A percentile compares a stretch with the other conserved stretches of the same genome.
Conservation (phyloP, 2,113 vertebrate genomes). For the Myotis lucifugus region DNA sequence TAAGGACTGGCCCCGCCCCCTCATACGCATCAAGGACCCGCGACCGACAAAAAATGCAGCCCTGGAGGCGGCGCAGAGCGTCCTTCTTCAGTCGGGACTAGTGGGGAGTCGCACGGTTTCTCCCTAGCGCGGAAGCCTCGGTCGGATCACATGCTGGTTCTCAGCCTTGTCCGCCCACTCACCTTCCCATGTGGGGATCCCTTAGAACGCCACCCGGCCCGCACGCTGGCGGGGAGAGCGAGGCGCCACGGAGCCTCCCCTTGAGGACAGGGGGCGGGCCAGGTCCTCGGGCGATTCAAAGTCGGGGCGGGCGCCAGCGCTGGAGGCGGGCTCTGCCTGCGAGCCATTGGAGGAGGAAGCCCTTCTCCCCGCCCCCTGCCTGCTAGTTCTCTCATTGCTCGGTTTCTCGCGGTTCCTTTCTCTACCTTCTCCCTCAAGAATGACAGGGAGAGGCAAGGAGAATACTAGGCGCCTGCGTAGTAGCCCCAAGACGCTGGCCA, state of each 20-base stretch:
- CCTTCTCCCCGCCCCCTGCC: too few species aligned
- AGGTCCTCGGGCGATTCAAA: background rate
- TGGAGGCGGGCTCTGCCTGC: slow-evolving; percentile 38
- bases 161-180: slow-evolving; percentile 3
- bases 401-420: background rate
- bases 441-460: background rate
- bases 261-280: slow-evolving; percentile 75
- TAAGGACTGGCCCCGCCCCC: background rate
- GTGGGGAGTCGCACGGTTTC: background rate
- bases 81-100: background rate
- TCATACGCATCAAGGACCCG: background rate
- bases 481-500: background rate
- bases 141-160: background rate
- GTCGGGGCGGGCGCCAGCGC: background rate
- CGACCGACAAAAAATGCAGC: background rate
- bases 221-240: slow-evolving; percentile 81
- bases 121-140: background rate
- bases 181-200: slow-evolving; percentile 26
- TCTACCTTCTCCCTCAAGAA: background rate
- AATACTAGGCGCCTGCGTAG: background rate
- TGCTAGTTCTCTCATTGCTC: background rate
- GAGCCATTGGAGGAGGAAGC: background rate
- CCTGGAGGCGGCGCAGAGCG: background rate
- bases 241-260: slow-evolving; percentile 85
- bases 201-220: background rate